phyloP scores from a whole-genome alignment of 2,797 vertebrate genomes.

The Microchirus variegatus region DNA sequence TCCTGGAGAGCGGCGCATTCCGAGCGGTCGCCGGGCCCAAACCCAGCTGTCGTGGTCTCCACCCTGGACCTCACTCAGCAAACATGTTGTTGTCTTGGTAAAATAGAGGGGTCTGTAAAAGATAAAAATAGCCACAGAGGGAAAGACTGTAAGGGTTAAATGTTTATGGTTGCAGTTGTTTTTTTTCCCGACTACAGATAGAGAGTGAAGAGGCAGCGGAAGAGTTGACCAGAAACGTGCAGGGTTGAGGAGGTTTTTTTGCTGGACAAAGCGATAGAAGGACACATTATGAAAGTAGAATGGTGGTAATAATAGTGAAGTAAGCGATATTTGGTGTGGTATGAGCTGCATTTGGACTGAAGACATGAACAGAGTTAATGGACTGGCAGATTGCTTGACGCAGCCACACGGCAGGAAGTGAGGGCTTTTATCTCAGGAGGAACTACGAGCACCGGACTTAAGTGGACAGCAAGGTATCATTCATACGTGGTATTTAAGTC shows the following conservation, averaged over 20 bases:
- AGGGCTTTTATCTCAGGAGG: constrained; percentile 24
- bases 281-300: constrained; percentile 3
- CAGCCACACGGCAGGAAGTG: not conserved
- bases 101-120: constrained; percentile 29
- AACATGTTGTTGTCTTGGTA: constrained; percentile 36
- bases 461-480: not conserved
- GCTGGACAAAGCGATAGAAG: constrained; percentile 3
- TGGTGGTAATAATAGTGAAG: constrained; percentile 12
- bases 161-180: constrained; percentile 72
- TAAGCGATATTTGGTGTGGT: constrained; percentile 8
- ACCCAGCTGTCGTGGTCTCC: constrained; percentile 62
- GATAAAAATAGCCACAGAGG: constrained; percentile 72
- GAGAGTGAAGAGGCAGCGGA: constrained; percentile 29
- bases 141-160: constrained; percentile 44
- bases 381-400: constrained; percentile 20
- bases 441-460: constrained; percentile 11
- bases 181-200: constrained; percentile 36
- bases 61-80: constrained; percentile 37
- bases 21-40: constrained; percentile 24
- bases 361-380: constrained; percentile 23
- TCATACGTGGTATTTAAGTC: not conserved
- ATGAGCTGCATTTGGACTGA: constrained; percentile 9
- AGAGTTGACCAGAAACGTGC: not conserved
- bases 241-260: constrained; percentile 8
- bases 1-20: constrained; percentile 37